phyloP scores from a whole-genome alignment of 2,113 vertebrate genomes.

The Scatophagus argus region DNA sequence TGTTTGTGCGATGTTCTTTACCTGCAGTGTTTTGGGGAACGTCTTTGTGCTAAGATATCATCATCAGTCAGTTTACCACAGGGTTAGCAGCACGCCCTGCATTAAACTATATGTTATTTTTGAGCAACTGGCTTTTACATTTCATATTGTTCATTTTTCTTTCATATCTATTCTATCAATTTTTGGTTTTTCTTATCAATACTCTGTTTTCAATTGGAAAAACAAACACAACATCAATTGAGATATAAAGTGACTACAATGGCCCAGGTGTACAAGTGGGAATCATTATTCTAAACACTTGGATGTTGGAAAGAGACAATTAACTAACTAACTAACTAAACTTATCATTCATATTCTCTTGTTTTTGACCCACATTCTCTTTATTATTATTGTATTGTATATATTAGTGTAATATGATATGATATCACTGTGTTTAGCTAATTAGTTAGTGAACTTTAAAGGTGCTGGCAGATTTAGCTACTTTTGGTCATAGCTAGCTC shows the following conservation, averaged over 20 bases:
- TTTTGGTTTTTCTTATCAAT: neutral
- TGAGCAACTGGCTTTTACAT: neutral
- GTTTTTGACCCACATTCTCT: too few relatives aligned
- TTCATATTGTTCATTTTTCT: neutral
- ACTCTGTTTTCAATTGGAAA: neutral
- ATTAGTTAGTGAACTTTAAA: too few relatives aligned
- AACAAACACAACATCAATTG: neutral
- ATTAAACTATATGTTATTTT: neutral
- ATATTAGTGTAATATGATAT: too few relatives aligned
- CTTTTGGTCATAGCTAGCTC: too few relatives aligned
- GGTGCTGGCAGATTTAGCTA: too few relatives aligned
- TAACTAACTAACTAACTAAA: too few relatives aligned
- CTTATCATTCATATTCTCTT: too few relatives aligned
- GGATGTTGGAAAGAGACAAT: too few relatives aligned
- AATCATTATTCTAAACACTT: too few relatives aligned
- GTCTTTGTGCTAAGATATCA: neutral
- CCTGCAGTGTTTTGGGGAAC: neutral
- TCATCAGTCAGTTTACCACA: neutral
- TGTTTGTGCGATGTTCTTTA: constrained; percentile 13
- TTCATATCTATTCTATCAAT: neutral
- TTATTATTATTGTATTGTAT: too few relatives aligned
- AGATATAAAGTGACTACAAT: neutral
- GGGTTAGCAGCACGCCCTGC: neutral
- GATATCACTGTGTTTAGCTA: too few relatives aligned
- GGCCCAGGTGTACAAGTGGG: neutral